Base-by-base conservation (phyloP, 1,140 invertebrate species). In the Bradynema listronoti region DNA sequence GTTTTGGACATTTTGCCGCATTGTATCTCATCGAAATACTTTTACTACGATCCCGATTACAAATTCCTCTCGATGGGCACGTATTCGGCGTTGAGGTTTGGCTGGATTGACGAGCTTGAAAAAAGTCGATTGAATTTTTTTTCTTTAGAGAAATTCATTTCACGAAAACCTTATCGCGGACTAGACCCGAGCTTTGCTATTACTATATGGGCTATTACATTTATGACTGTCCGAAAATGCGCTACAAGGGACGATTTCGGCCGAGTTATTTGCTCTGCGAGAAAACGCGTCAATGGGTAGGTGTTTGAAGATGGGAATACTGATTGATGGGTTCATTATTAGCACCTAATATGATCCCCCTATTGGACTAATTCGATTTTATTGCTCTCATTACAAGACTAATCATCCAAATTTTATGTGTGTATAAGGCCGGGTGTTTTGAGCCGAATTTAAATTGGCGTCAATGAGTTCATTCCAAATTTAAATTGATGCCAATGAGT, bases 151-250 rank as follows among this genome's bases (percentile, higher is more conserved):
- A 96, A 83, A 84, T 96, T 42, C 85, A 85, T 33, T 85, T 94
- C 61, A 86, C 86, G 0, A 83, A 87, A 71, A 80, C 86, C 46
- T 75, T 95, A 6, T 81, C 87, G 36, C 81, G 81, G 47, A 61
- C 77, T 24, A 79, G 82, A 39, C 83, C 85, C 0, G 73, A 84
- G 6, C 72, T 97, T 0, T 83, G 85, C 72, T 88, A 87, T 79
- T 98, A 98, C 79, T 97, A 97, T 72, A 92, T 98, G 90, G 94
- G 94, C 33, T 98, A 87, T 80, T 99, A 98, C 74, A 92, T 98
- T 73, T 91, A 97, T 80, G 85, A 88, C 0, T 98, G 94, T 79
- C 84, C 85, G 0, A 99, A 99, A 82, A 99, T 99, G 94, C 83
- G 85, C 42, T 75, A 78, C 29, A 72, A 84, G 81, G 89, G 88